Evolutionary conservation across 2,888 invertebrate species (phyloP).

Genomic region (Plutella xylostella): DNA sequence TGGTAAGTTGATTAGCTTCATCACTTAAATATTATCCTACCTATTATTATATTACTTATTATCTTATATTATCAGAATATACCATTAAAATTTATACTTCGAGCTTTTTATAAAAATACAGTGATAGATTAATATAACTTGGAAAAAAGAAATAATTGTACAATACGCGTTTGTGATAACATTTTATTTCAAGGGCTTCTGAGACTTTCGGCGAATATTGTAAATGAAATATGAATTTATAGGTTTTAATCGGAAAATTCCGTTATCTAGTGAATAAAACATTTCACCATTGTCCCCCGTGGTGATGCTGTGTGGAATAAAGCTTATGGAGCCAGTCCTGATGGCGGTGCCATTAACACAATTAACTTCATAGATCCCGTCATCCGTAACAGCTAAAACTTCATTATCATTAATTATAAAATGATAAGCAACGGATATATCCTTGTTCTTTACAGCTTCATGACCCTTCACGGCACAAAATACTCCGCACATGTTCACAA

Average conservation of each 20-base stretch:
- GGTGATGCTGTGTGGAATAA: slow-evolving; percentile 40
- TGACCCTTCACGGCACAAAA: slow-evolving; percentile 37
- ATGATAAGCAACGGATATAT: slow-evolving; percentile 16
- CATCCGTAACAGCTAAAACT: slow-evolving; percentile 38
- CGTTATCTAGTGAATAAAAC: slow-evolving; percentile 40
- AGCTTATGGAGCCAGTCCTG: slow-evolving; percentile 35
- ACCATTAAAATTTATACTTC: too few species aligned
- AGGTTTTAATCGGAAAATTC: slow-evolving; percentile 45
- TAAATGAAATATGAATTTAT: slow-evolving; percentile 45
- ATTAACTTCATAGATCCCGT: slow-evolving; percentile 40
- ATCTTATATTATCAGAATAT: too few species aligned
- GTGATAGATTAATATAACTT: too few species aligned
- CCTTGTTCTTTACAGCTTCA: slow-evolving; percentile 39
- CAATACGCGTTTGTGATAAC: too few species aligned
- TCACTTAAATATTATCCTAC: too few species aligned
- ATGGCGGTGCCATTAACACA: slow-evolving; percentile 48
- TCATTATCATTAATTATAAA: slow-evolving; percentile 39
- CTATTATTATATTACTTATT: too few species aligned
- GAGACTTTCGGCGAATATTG: slow-evolving; percentile 34
- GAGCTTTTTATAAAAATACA: too few species aligned
- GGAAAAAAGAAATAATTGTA: too few species aligned
- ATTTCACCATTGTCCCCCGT: slow-evolving; percentile 58
- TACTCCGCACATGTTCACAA: slow-evolving; percentile 50
- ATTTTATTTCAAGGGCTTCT: too few species aligned
- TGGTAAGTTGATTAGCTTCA: too few species aligned